Evolutionary conservation across 1,140 invertebrate genomes (phyloP), one percentile per base, ranked within the genome.

Genomic region (Cataglyphis hispanica): DNA sequence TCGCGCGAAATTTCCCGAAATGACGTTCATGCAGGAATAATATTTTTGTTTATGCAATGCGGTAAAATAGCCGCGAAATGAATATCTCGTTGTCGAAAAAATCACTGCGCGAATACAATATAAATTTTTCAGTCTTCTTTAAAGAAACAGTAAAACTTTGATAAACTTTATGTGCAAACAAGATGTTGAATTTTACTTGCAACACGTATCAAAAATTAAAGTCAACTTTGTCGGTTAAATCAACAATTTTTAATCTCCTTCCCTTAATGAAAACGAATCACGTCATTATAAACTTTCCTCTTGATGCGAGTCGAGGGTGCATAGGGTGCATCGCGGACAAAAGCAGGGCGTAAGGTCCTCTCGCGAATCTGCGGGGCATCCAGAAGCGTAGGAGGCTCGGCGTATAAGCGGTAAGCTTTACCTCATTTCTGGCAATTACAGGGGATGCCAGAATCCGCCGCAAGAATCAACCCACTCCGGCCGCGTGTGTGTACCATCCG

Each of bases 361-460:
- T 16, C 56, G 27, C 56, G 58, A 74, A 86, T 78, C 64, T 53
- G 46, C 50, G 74, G 27, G 63, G 75, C 66, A 85, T 74, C 58
- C 76, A 87, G 88, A 80, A 87, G 88, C 89, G 86, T 90, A 90
- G 92, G 87, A 93, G 91, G 91, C 87, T 92, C 60, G 89, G 87
- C 92, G 91, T 90, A 50, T 50, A 89, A 93, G 91, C 90, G 91
- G 92, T 93, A 92, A 94, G 93, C 93, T 94, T 94, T 93, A 94
- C 91, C 93, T 94, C 94, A 93, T 94, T 94, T 94, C 93, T 90
- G 92, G 92, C 94, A 95, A 95, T 95, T 95, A 95, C 92, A 92
- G 92, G 91, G 91, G 90, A 93, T 93, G 92, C 92, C 92, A 93
- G 91, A 94, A 94, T 94, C 92, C 94, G 91, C 94, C 94, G 92